Evolutionary conservation across 2,888 invertebrate genomes (phyloP).

Genomic region (Leuctra nigra): DNA sequence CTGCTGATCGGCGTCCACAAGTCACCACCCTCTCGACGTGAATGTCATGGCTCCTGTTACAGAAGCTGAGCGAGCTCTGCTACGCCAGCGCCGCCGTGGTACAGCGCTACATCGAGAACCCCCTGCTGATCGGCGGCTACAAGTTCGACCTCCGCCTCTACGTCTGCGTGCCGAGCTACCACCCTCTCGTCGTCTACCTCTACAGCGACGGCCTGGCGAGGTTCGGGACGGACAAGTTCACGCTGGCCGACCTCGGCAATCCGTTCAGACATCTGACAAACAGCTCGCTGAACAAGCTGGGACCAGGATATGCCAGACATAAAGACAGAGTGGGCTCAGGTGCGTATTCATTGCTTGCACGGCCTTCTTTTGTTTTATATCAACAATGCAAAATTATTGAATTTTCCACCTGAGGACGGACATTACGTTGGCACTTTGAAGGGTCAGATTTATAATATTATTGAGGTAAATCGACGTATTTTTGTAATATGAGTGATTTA

Average conservation of each 20-base stretch:
- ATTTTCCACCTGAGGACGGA: too few species aligned
- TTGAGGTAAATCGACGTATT: too few species aligned
- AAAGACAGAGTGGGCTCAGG: conserved; percentile 78
- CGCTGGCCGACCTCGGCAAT: conserved; percentile 73
- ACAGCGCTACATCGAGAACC: conserved; percentile 71
- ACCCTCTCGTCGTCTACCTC: conserved; percentile 79
- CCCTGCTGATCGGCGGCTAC: conserved; percentile 75
- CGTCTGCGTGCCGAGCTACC: conserved; percentile 81
- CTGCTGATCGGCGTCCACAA: conserved; percentile 81
- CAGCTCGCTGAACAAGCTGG: conserved; percentile 84
- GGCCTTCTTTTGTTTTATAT: too few species aligned
- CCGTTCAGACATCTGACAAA: conserved; percentile 86
- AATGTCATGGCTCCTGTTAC: conserved; percentile 34
- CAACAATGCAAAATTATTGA: too few species aligned
- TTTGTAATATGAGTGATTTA: too few species aligned
- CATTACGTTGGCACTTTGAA: too few species aligned
- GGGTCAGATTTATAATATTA: too few species aligned
- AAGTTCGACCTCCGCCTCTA: conserved; percentile 90
- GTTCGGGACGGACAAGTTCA: conserved; percentile 78
- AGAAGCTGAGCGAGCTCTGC: conserved; percentile 69
- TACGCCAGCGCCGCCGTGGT: conserved; percentile 75
- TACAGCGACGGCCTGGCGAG: conserved; percentile 81
- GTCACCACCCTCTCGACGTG: too few species aligned
- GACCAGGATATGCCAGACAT: conserved; percentile 72
- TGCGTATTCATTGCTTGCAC: conserved; percentile 38